A percentile compares a stretch with the other conserved stretches of the same genome.
Conservation (phyloP, 2,888 invertebrate species). For the Melieria crassipennis region DNA sequence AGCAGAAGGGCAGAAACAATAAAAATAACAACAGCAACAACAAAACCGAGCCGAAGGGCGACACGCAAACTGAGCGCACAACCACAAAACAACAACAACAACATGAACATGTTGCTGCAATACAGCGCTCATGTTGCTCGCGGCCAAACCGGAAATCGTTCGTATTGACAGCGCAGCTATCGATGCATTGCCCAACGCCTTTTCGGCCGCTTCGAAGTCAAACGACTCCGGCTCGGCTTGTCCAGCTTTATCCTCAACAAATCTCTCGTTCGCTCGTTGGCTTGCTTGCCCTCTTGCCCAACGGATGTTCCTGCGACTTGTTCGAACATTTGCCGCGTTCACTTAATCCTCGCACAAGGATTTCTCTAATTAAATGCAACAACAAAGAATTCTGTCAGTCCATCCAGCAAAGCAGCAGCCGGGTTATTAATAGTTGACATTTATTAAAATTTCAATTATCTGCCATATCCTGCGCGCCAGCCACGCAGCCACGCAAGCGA, state of each 20-base stretch:
- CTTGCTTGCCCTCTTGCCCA: background rate
- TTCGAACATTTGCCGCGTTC: background rate
- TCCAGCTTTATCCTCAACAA: too few relatives aligned
- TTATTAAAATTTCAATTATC: slow-evolving; percentile 49
- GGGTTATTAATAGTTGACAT: slow-evolving; percentile 46
- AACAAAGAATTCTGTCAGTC: slow-evolving; percentile 30
- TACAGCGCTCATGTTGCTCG: background rate
- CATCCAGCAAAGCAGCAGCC: slow-evolving; percentile 13
- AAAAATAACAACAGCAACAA: background rate
- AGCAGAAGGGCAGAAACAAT: background rate
- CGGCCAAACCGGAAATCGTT: slow-evolving; percentile 34
- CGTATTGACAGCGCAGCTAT: slow-evolving; percentile 15
- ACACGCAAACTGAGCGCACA: too few relatives aligned
- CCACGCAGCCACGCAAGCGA: too few relatives aligned
- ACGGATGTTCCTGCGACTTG: background rate
- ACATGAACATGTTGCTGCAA: background rate
- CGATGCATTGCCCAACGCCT: too few relatives aligned
- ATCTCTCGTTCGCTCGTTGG: too few relatives aligned
- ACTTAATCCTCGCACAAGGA: background rate
- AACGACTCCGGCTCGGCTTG: too few relatives aligned
- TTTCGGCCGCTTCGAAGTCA: too few relatives aligned
- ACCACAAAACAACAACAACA: too few relatives aligned
- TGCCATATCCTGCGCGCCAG: slow-evolving; percentile 38
- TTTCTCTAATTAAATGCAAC: slow-evolving; percentile 37
- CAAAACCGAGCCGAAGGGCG: too few relatives aligned